Base-by-base conservation (phyloP, 2,888 invertebrate species). In the Cacoxenus indagator region DNA sequence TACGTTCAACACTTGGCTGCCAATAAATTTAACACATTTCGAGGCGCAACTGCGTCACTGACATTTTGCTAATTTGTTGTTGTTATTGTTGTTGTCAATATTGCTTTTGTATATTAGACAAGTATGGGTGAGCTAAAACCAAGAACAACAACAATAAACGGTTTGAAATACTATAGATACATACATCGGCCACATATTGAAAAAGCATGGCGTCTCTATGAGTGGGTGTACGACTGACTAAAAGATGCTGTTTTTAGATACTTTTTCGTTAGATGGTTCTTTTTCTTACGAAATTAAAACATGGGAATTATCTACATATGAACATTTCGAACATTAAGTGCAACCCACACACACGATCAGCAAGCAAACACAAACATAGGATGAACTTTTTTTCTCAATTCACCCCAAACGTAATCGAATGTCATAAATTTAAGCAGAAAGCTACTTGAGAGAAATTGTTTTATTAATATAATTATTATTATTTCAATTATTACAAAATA, bases 11-110 rank as follows among this genome's bases (percentile, higher is more conserved):
- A 75, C 70, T 74, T 72, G 72, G 68, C 69, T 55, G 75, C 65
- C 73, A 72, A 80, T 82, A 77, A 82, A 81, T 80, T 77, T 76
- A 64, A 45, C 45, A 17, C 64, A 51, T 51, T 51, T 51, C 51
- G 51, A 51, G 51, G 51, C 22, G n/a, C 19, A 62, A 62, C 43
- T 62, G 61, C 61, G 61, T 62, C 61, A 62, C 61, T 62, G 43
- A 45, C 43, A 62, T 62, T 43, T 62, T 62, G 61, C 61, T 62
- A 62, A 43, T 62, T 62, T 62, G 22, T 45, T 62, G 45, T 62
- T 43, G 43, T 22, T 62, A 24, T 26, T 51, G 19, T 48, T 31
- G 5, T 31, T 31, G 31, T 31, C 9, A 6, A 19, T 22, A 51
- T 9, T n/a, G n/a, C n/a, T n/a, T n/a, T 22, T 48, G 48, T 19